Evolutionary conservation across 2,888 invertebrate genomes (phyloP), one percentile per base, ranked within the genome.

Genomic region (Eilema sororculum): DNA sequence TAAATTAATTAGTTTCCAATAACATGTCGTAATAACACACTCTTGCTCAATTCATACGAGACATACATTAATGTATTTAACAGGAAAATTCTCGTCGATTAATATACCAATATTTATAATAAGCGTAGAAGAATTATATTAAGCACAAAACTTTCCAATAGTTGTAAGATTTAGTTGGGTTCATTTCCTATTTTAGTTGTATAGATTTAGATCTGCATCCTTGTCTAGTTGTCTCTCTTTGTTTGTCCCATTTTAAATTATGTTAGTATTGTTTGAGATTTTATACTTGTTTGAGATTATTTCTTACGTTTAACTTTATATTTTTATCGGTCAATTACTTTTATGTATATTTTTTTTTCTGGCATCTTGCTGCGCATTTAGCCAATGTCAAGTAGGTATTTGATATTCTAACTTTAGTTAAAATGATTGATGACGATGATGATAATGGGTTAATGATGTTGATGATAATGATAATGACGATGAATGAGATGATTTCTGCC

Each of bases 241-340:
- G 2, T 58, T 12, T n/a, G n/a, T 5, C n/a, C 12, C 20, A 16
- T 60, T 60, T 60, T 20, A 46, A 46, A 46, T 3, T n/a, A n/a
- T n/a, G 52, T 52, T 52, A 52, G 9, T n/a, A 52, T 52, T 52
- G n/a, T n/a, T 52, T 52, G 8, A n/a, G 52, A 52, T 52, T 52
- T 52, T n/a, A 52, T 52, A 52, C n/a, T 52, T n/a, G n/a, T 52
- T 46, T 52, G n/a, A 52, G 52, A 52, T 52, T 52, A 52, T 52
- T 52, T 2, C 9, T 8, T 52, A n/a, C 9, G 4, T 52, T 52
- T 52, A 52, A n/a, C 46, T 6, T 5, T 20, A 46, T 46, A 3
- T 41, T 41, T 37, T 37, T 37, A 37, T 37, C 12, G 12, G 12
- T 37, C 13, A 37, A 2, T 37, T 37, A 12, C 37, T 37, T 37